Base-by-base conservation (phyloP, 2,888 invertebrate genomes). In the Parnassius orleans region DNA sequence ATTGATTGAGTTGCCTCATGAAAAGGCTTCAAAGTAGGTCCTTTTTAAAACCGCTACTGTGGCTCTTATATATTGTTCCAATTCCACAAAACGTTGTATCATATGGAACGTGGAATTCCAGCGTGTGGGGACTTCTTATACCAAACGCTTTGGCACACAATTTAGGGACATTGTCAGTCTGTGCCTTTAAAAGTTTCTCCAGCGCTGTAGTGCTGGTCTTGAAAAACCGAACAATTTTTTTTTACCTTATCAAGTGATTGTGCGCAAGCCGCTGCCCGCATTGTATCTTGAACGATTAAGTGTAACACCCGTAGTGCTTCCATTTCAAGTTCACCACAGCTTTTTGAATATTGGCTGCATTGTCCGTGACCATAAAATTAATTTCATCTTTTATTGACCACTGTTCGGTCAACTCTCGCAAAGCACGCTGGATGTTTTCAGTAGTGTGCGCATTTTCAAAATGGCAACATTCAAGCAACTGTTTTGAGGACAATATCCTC, bases 311-410 rank as follows among this genome's bases (percentile, higher is more conserved):
- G 51, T 60, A 73, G 64, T 74, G 71, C 33, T 68, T 70, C 68
- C 68, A 71, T 0, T 55, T 58, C 12, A 54, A 19, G 14, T 68
- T 62, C 54, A 67, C 61, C 1, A 73, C 44, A 5, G 72, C 74
- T 53, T 69, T 72, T 0, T 67, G 65, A 3, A 79, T 66, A 59
- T 76, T 74, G 1, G 72, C 33, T 0, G 72, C 75, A 66, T 77
- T 80, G 54, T 79, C 75, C n/a, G n/a, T n/a, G n/a, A n/a, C n/a
- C n/a, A n/a, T 58, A 65, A 77, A 75, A 57, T 72, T 72, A 9
- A 69, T 57, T 72, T 74, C 75, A 9, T 63, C 24, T 47, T 44
- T 65, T 10, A 74, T 14, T 3, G 24, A 46, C 53, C 57, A 71
- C 42, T 65, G 64, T 11, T 66, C 66, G 0, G 62, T 58, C 33